phyloP scores from a whole-genome alignment of 2,797 vertebrate species.

The Florisuga fusca region DNA sequence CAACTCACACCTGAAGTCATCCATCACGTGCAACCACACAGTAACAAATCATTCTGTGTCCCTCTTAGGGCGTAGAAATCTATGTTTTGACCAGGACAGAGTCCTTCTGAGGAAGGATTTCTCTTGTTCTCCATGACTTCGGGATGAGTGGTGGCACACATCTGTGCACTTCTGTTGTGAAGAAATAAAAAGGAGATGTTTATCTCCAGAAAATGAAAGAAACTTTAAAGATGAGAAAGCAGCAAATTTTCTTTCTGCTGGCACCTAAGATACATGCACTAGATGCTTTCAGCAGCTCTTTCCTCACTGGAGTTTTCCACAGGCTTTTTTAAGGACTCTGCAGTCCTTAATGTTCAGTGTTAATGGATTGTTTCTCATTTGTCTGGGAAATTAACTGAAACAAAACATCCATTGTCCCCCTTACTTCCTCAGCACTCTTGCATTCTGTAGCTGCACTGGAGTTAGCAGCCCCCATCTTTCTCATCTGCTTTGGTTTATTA shows the following conservation, averaged over 20 bases:
- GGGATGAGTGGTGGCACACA: background rate
- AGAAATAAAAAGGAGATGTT: background rate
- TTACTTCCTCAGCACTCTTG: rapidly evolving
- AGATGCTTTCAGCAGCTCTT: background rate
- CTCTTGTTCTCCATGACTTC: background rate
- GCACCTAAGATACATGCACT: background rate
- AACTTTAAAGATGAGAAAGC: background rate
- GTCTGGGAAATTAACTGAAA: conserved; percentile 14
- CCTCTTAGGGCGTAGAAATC: background rate
- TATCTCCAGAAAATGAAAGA: background rate
- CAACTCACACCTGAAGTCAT: background rate
- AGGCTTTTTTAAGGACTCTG: background rate
- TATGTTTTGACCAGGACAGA: background rate
- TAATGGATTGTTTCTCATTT: conserved; percentile 22
- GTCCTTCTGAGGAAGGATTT: background rate
- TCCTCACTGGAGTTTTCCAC: background rate
- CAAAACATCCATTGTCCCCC: background rate
- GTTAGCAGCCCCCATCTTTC: background rate
- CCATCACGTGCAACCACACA: background rate
- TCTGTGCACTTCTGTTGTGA: background rate
- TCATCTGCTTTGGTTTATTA: background rate
- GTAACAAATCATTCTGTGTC: background rate
- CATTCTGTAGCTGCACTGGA: background rate
- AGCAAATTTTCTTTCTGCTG: background rate
- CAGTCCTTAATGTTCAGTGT: background rate